Conservation (phyloP, 2,797 vertebrate genomes). For the Anguilla megastoma region DNA sequence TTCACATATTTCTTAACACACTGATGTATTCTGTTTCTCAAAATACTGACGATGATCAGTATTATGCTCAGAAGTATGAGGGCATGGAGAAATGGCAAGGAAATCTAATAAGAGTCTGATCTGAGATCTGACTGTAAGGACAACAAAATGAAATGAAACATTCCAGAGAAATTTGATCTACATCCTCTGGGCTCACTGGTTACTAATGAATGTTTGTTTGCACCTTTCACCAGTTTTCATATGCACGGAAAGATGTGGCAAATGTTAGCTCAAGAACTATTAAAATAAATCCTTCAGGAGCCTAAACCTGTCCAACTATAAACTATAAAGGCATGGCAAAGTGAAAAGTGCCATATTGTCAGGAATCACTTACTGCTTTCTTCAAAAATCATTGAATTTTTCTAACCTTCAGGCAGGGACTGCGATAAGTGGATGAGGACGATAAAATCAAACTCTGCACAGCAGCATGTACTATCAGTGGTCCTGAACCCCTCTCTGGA, state of each 20-base stretch:
- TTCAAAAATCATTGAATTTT: slow-evolving; percentile 20
- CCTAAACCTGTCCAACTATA: background rate
- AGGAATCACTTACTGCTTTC: slow-evolving; percentile 9
- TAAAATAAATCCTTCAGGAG: background rate
- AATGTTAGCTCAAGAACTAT: slow-evolving; percentile 16
- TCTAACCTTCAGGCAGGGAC: slow-evolving; percentile 14
- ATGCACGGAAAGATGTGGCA: background rate
- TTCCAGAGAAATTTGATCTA: background rate
- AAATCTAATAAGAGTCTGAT: background rate
- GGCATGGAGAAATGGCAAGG: background rate
- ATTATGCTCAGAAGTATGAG: background rate
- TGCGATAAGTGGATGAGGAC: slow-evolving; percentile 16
- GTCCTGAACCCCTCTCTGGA: background rate
- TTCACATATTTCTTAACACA: background rate
- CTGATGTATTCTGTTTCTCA: background rate
- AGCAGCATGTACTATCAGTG: background rate
- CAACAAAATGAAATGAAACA: background rate
- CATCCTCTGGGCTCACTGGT: background rate
- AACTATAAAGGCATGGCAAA: background rate
- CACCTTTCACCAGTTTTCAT: slow-evolving; percentile 10
- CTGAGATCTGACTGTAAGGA: background rate
- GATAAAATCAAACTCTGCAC: slow-evolving; percentile 9
- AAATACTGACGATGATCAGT: background rate
- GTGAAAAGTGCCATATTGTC: background rate
- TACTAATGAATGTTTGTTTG: background rate